Base-by-base conservation (phyloP, 2,797 vertebrate genomes). In the Eupleurogrammus muticus region DNA sequence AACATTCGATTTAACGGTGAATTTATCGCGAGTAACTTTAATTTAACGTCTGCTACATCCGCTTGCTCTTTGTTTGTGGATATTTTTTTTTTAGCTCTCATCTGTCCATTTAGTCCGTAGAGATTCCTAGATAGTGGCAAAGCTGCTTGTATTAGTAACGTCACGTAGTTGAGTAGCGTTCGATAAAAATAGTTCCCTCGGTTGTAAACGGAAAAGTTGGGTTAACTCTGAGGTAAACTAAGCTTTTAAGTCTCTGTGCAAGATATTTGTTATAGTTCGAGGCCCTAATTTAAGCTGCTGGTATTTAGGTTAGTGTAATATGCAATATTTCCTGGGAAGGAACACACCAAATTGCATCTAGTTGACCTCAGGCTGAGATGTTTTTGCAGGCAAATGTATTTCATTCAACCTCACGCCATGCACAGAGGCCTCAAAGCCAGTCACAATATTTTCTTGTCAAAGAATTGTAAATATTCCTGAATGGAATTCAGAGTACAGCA, bases 41-140 rank as follows among this genome's bases (percentile, higher is more conserved):
- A 35, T 24, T 60, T 19, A 54, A 14, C 12, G 9, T 50, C 40
- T 65, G 67, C 72, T 85, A 8, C 12, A 66, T 70, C 83, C 84
- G 82, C 80, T 71, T 60, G 40, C 48, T 86, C 88, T 90, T 92
- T 92, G 89, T 91, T 80, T 75, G 14, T 59, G 17, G 23, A 23
- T 66, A 44, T 46, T 21, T 83, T 44, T 60, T 63, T 34, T 16
- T 11, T 67, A n/a, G n/a, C 2, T 35, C 12, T 44, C 6, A 8
- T 32, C 1, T 19, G 10, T 11, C 0, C 1, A 5, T 50, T n/a
- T 28, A 34, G 3, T 19, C 38, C 2, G 6, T 53, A 9, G 4
- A 49, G 34, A 52, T 16, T 20, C 9, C 17, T 1, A 9, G 1
- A 24, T 16, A 23, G 21, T 6, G 44, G 1, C 2, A 10, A 48